These are phyloP conservation scores for Zelostemma sp. DNA, from an alignment of 1,140 invertebrate species.

Conservation along the genomic window DNA sequence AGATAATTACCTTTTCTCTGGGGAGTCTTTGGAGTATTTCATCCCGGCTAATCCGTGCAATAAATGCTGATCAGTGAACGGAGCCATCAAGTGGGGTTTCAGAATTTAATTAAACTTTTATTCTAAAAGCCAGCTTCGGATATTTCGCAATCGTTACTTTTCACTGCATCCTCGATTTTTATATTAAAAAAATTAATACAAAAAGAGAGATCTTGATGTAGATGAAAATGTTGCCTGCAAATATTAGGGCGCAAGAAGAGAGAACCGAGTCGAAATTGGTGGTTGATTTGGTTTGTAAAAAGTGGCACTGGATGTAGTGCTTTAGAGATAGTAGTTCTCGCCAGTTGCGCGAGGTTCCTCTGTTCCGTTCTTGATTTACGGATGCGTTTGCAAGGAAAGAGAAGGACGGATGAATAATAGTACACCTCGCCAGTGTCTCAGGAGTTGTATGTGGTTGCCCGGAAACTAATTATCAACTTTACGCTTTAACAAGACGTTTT, in stretches of 20 bases:
- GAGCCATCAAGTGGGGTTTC: constrained; percentile 24
- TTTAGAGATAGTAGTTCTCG: constrained; percentile 18
- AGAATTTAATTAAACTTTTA: constrained; percentile 31
- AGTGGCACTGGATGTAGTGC: too few species aligned
- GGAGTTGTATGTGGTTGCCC: constrained; percentile 52
- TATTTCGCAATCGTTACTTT: constrained; percentile 11
- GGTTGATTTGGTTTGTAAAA: too few species aligned
- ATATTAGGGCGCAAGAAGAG: too few species aligned
- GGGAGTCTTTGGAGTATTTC: constrained; percentile 17
- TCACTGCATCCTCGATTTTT: not conserved
- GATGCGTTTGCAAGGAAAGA: constrained; percentile 41
- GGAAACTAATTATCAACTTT: constrained; percentile 57
- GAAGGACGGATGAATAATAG: constrained; percentile 58
- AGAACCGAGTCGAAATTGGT: not conserved
- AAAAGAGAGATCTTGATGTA: too few species aligned
- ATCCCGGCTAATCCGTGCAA: constrained; percentile 15
- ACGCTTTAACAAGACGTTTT: constrained; percentile 46
- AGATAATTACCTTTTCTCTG: constrained; percentile 11
- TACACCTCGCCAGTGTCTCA: constrained; percentile 46
- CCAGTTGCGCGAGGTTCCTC: constrained; percentile 39
- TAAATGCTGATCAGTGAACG: constrained; percentile 31
- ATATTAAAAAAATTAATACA: not conserved
- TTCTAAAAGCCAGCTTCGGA: constrained; percentile 16
- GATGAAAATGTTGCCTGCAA: too few species aligned
- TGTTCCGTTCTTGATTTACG: constrained; percentile 52